phyloP scores from a whole-genome alignment of 2,888 invertebrate species.

The Megaustenia siamemsis region DNA sequence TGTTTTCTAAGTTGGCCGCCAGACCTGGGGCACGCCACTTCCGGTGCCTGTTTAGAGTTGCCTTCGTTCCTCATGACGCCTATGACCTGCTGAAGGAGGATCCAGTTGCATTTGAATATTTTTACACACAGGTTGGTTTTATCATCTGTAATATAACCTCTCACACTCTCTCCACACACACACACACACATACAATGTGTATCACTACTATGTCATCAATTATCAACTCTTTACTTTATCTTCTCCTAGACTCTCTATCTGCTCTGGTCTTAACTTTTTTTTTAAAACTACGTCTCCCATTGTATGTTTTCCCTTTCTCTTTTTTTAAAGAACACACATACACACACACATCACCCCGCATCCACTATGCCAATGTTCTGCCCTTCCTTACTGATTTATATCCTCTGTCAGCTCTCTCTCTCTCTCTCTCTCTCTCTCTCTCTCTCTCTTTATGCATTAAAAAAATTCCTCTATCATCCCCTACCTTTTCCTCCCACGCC shows the following conservation, averaged over 20 bases:
- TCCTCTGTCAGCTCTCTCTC: no score
- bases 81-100: constrained; percentile 91
- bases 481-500: no score
- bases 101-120: constrained; percentile 91
- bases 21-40: constrained; percentile 92
- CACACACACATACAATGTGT: neutral
- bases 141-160: neutral
- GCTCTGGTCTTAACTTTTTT: neutral
- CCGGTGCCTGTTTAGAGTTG: constrained; percentile 90
- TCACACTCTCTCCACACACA: no score
- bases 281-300: neutral
- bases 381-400: no score
- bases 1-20: constrained; percentile 87
- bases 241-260: neutral
- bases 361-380: no score
- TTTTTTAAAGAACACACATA: no score
- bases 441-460: no score
- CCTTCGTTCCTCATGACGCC: constrained; percentile 92
- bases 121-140: constrained; percentile 86
- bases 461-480: no score
- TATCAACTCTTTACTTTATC: neutral
- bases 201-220: neutral
- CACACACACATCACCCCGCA: no score
- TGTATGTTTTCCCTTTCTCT: neutral
- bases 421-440: no score